Evolutionary conservation across 1,140 invertebrate species (phyloP), one percentile per base, ranked within the genome.

Genomic region (Magallana angulata): DNA sequence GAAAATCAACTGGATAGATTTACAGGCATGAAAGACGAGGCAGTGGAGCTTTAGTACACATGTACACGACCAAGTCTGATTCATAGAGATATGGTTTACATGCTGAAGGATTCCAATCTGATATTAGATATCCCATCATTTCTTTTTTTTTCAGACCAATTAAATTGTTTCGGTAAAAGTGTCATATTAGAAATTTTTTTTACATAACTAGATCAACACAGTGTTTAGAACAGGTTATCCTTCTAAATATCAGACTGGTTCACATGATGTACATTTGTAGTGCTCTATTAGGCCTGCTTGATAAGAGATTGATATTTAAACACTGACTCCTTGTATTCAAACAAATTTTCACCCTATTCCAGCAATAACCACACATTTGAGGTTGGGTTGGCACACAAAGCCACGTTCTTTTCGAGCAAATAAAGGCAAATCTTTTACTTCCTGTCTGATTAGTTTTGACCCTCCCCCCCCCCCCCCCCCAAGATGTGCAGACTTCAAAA

Each of bases 1-100:
- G 68, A 30, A 76, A 76, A 76, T 76, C 68, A 76, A 76, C 68
- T 76, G 68, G 68, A 76, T 76, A 76, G 8, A 24, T 36, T 76
- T 76, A 48, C 68, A 76, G 68, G 24, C 9, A 48, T 76, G 68
- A 76, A 76, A 76, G 68, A 30, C 30, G 36, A 48, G 36, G 68
- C 48, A 30, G 7, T 76, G 68, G 24, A 48, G 68, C 68, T 76
- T 76, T 76, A 48, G 68, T 76, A 76, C 68, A 76, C 24, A 24
- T 76, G 68, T 76, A 76, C 36, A 48, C 36, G 0, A 48, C 36
- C 36, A 76, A 30, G 68, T 36, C 24, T 76, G 68, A 76, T 36
- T 76, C 68, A 76, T 36, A 76, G 30, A 12, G 68, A 76, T 76
- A 76, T 76, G 68, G 18, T 30, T 76, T 76, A 76, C 68, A 76